These are phyloP conservation scores for Acanthococcus lagerstroemiae DNA, from an alignment of 2,888 invertebrate species.

Conservation along the genomic window DNA sequence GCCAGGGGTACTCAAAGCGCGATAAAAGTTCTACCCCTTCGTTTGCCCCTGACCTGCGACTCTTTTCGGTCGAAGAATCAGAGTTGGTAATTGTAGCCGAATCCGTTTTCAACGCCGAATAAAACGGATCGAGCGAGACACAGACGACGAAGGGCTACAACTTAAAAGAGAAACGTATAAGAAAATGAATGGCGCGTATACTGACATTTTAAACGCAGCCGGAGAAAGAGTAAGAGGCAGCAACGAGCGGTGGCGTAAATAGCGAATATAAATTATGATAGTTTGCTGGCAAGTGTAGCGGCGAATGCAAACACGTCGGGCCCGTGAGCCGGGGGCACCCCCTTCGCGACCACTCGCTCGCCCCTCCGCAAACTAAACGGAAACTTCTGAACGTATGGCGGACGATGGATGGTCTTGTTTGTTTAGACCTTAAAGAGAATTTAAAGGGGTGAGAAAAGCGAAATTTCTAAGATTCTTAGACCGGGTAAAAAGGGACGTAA, in stretches of 20 bases:
- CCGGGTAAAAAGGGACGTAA: constrained; percentile 28
- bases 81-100: neutral
- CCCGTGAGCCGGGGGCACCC: neutral
- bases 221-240: neutral
- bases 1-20: no score
- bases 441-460: constrained; percentile 6
- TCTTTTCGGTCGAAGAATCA: no score
- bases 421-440: constrained; percentile 13
- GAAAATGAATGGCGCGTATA: constrained; percentile 1
- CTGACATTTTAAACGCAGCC: constrained; percentile 5
- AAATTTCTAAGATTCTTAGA: constrained; percentile 21
- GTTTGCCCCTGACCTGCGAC: no score
- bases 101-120: neutral
- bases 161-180: neutral
- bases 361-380: neutral
- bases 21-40: no score
- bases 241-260: constrained; percentile 15
- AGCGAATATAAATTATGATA: constrained; percentile 31
- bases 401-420: constrained; percentile 25
- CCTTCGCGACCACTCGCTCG: neutral
- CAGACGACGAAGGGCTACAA: no score
- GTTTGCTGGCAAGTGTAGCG: constrained; percentile 28
- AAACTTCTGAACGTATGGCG: constrained; percentile 28
- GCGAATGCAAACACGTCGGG: constrained; percentile 9
- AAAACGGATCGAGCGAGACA: neutral